Evolutionary conservation across 2,797 vertebrate genomes (phyloP).

Genomic region (Sciurus vulgaris): DNA sequence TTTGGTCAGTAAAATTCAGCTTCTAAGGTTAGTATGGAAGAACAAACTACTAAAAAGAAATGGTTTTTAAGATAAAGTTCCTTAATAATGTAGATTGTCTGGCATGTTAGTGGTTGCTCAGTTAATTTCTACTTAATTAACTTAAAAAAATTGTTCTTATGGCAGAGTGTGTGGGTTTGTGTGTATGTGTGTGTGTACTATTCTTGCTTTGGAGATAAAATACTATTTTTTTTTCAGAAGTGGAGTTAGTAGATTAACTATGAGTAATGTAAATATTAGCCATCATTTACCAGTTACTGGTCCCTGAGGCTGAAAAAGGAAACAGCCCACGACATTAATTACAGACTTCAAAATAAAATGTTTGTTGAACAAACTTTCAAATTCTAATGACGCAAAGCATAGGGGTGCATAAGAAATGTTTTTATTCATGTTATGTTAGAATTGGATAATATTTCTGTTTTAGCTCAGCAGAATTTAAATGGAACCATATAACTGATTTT

Average conservation of each 20-base stretch:
- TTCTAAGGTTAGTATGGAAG: not conserved
- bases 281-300: conserved; percentile 22
- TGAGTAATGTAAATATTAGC: conserved; percentile 48
- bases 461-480: conserved; percentile 80
- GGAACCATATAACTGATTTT: conserved; percentile 76
- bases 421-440: conserved; percentile 73
- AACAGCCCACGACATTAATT: conserved; percentile 3
- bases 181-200: not conserved
- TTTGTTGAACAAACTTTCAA: conserved; percentile 55
- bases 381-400: conserved; percentile 47
- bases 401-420: conserved; percentile 55
- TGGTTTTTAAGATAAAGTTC: conserved; percentile 47
- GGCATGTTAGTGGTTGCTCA: conserved; percentile 21
- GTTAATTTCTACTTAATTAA: conserved; percentile 39
- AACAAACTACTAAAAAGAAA: not conserved
- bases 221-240: conserved; percentile 25
- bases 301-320: not conserved
- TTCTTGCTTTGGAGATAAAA: conserved; percentile 66
- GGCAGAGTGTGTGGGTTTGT: not conserved
- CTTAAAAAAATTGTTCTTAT: not conserved
- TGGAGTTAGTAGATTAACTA: conserved; percentile 32
- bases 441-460: conserved; percentile 78
- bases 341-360: conserved; percentile 52
- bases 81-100: conserved; percentile 7
- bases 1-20: conserved; percentile 47